Evolutionary conservation across 2,888 invertebrate species (phyloP).

Genomic region (Hydriomena furcata): DNA sequence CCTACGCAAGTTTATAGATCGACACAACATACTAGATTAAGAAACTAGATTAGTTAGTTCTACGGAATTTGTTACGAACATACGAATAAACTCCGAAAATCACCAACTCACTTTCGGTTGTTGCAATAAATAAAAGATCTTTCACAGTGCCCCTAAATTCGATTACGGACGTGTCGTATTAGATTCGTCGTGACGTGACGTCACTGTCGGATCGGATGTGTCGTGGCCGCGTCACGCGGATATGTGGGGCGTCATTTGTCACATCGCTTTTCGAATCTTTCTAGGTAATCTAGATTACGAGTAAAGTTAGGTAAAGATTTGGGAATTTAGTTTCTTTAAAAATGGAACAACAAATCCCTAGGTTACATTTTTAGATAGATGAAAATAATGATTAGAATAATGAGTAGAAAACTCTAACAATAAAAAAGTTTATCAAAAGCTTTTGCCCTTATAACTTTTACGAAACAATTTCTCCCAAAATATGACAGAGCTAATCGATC

Average conservation of each 20-base stretch:
- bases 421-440: constrained; percentile 7
- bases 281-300: no score
- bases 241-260: constrained; percentile 44
- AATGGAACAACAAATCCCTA: no score
- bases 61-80: neutral
- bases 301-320: no score
- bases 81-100: constrained; percentile 4
- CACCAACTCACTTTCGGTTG: constrained; percentile 10
- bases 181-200: constrained; percentile 40
- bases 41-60: neutral
- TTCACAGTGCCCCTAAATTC: constrained; percentile 42
- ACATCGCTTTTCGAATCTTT: constrained; percentile 21
- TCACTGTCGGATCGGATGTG: constrained; percentile 38
- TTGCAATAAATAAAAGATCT: constrained; percentile 45
- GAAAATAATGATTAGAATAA: no score
- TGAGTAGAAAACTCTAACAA: constrained; percentile 2
- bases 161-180: constrained; percentile 49
- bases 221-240: constrained; percentile 36
- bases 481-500: constrained; percentile 33
- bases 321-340: no score
- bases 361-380: no score
- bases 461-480: constrained; percentile 7
- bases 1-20: no score
- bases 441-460: constrained; percentile 15
- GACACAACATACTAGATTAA: no score